phyloP scores from a whole-genome alignment of 2,113 vertebrate species.

The Hucho hucho region DNA sequence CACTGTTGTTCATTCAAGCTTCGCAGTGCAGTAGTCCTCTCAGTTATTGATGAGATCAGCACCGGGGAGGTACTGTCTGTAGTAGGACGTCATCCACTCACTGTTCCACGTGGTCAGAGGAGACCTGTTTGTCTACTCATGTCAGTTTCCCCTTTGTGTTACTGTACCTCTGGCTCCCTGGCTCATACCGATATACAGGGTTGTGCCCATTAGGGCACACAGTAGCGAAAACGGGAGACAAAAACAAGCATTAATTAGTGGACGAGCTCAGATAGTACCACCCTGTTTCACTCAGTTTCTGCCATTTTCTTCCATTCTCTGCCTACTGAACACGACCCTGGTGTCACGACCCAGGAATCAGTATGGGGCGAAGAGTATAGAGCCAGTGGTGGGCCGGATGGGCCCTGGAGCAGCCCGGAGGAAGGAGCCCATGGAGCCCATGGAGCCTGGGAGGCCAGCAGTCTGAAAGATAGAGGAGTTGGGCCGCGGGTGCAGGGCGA shows the following conservation, averaged over 20 bases:
- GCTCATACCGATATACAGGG: neutral
- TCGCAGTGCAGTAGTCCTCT: constrained; percentile 4
- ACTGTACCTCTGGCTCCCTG: neutral
- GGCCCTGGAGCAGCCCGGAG: constrained; percentile 88
- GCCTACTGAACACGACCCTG: neutral
- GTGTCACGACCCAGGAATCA: constrained; percentile 50
- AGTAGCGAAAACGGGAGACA: too few species aligned
- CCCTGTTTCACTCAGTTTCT: neutral
- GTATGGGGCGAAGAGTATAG: constrained; percentile 91
- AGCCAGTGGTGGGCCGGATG: constrained; percentile 83
- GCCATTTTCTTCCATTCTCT: neutral
- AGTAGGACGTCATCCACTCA: constrained; percentile 8
- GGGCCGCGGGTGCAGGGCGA: constrained; percentile 85
- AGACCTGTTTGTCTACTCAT: neutral
- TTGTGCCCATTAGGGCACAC: too few species aligned
- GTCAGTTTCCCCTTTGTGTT: neutral
- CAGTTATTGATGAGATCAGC: too few species aligned
- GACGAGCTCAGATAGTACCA: neutral
- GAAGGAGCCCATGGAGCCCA: constrained; percentile 70
- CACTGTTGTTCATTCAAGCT: neutral
- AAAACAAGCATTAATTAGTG: too few species aligned
- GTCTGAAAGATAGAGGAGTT: constrained; percentile 83
- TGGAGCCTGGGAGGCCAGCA: constrained; percentile 61
- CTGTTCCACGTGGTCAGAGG: neutral
- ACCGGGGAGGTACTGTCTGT: neutral